These are phyloP conservation scores for Euthynnus affinis DNA, from an alignment of 2,797 vertebrate genomes.

Conservation along the genomic window DNA sequence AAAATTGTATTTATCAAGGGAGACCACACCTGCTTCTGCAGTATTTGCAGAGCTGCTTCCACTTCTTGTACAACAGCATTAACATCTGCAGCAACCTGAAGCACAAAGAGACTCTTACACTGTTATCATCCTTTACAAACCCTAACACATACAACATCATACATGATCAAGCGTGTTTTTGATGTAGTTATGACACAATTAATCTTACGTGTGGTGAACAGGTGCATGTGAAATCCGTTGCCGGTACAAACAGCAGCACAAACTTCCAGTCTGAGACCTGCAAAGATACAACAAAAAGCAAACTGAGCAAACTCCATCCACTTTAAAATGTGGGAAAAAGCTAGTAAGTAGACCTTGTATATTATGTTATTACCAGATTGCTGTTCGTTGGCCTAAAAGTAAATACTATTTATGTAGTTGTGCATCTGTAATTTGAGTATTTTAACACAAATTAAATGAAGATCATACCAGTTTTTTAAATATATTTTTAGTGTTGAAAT, in stretches of 20 bases:
- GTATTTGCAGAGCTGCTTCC: slow-evolving; percentile 69
- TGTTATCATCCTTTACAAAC: background rate
- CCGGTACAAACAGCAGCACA: slow-evolving; percentile 78
- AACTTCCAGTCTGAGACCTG: slow-evolving; percentile 82
- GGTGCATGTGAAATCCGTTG: slow-evolving; percentile 68
- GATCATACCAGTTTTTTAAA: no score
- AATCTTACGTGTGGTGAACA: slow-evolving; percentile 78
- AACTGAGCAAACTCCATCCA: background rate
- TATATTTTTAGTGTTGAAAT: no score
- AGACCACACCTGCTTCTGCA: slow-evolving; percentile 74
- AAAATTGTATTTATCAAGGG: background rate
- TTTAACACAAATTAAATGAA: no score
- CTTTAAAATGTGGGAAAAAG: background rate
- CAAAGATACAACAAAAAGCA: background rate
- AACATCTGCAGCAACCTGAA: slow-evolving; percentile 67
- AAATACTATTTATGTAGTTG: no score
- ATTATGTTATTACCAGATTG: no score
- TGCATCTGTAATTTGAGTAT: no score
- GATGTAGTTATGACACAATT: background rate
- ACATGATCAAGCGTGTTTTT: background rate
- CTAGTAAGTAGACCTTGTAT: no score
- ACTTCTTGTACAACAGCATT: slow-evolving; percentile 67
- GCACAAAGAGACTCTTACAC: slow-evolving; percentile 10
- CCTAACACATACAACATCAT: background rate
- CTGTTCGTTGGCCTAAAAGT: no score